Base-by-base conservation (phyloP, 1,140 invertebrate species). In the Procambarus clarkii region DNA sequence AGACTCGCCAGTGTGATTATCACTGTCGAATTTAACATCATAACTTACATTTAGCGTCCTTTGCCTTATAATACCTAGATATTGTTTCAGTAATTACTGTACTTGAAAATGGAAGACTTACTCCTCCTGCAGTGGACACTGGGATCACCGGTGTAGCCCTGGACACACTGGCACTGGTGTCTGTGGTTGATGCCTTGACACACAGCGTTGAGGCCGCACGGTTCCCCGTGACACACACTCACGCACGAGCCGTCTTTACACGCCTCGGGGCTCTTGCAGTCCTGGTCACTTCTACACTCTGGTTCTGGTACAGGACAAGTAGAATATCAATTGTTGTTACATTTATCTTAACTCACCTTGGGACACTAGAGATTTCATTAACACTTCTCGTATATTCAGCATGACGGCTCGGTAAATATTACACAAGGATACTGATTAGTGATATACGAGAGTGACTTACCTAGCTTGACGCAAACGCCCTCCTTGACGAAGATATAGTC, bases 171-270 rank as follows among this genome's bases (percentile, higher is more conserved):
- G 93, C 98, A 98, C 21, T 96, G 95, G 2, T 96, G 96, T 88
- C 96, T 96, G 94, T 98, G 97, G 92, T 96, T 96, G 9, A 95
- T 94, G 3, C 97, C 96, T 93, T 95, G 96, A 93, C 98, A 98
- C 92, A 97, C 95, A 7, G 98, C 97, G 93, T 98, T 98, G 2
- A 97, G 94, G 82, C 98, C 98, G 93, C 98, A 99, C 4, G 95
- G 95, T 86, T 97, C 96, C 18, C 97, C 95, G 74, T 95, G 95
- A 93, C 98, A 98, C 21, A 97, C 97, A 88, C 97, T 96, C 5
- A 97, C 94, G 93, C 98, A 98, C n/a, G 94, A 96, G 91, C 97
- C 97, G 69, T 96, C 94, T 0, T 96, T 94, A 93, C 98, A 98
- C 91, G 96, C 96, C 89, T 98, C 97, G 0, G 95, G 94, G 85